Evolutionary conservation across 1,140 invertebrate genomes (phyloP).

Genomic region (Amphibalanus amphitrite): DNA sequence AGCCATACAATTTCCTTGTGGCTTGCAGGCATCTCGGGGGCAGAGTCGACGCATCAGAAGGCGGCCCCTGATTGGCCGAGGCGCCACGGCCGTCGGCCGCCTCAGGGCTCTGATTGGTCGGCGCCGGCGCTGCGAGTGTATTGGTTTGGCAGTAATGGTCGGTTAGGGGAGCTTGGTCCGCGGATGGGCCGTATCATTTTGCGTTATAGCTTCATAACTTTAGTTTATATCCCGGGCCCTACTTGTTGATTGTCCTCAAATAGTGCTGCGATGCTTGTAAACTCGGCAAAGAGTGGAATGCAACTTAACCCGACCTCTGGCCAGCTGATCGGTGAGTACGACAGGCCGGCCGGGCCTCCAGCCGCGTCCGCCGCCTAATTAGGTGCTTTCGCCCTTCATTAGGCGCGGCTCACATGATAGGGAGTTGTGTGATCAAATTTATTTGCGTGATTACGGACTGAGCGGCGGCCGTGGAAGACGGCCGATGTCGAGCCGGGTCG

Average conservation of each 20-base stretch:
- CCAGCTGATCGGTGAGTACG: not conserved
- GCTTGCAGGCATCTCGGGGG: not conserved
- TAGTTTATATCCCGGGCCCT: not conserved
- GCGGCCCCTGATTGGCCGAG: not conserved
- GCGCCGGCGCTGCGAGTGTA: not conserved
- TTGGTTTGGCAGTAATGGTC: not conserved
- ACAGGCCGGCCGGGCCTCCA: no score
- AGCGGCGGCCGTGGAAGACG: no score
- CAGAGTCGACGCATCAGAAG: not conserved
- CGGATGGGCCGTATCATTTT: constrained; percentile 1
- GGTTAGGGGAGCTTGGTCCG: not conserved
- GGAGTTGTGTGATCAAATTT: not conserved
- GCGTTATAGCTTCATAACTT: constrained; percentile 1
- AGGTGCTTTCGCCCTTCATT: not conserved
- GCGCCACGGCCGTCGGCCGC: not conserved
- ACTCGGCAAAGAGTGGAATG: not conserved
- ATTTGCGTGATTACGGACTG: not conserved
- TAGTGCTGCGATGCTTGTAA: not conserved
- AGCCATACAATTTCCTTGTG: not conserved
- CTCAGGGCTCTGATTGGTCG: not conserved
- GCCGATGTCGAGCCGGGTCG: not conserved
- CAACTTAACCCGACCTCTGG: not conserved
- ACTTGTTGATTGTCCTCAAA: not conserved
- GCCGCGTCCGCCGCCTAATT: not conserved
- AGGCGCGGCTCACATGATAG: not conserved